Conservation (phyloP, 2,113 vertebrate genomes). For the Brachyhypopomus gauderio region DNA sequence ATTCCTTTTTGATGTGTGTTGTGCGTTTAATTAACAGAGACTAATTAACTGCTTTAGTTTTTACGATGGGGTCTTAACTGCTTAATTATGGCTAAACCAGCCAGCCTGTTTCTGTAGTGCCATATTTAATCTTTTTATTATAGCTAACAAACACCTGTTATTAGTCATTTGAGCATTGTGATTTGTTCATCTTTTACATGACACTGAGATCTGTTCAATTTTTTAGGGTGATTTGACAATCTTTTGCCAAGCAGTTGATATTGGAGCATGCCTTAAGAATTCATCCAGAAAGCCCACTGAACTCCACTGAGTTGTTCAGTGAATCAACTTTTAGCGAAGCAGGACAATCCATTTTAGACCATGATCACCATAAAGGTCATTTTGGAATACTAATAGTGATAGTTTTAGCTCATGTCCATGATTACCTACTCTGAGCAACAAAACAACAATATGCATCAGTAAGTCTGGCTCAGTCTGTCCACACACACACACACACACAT, state of each 20-base stretch:
- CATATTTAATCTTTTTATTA: too few relatives aligned
- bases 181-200: too few relatives aligned
- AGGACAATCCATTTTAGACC: too few relatives aligned
- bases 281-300: too few relatives aligned
- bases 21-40: constrained; percentile 16
- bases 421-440: not conserved
- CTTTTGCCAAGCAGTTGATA: too few relatives aligned
- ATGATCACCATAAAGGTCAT: not conserved
- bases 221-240: too few relatives aligned
- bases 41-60: not conserved
- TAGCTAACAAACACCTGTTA: too few relatives aligned
- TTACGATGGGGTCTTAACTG: not conserved
- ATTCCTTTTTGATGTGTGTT: not conserved
- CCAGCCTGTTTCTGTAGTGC: not conserved
- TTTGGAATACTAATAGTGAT: not conserved
- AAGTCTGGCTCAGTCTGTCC: constrained; percentile 21
- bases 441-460: constrained; percentile 39
- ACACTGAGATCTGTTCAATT: too few relatives aligned
- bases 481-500: constrained; percentile 42
- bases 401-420: not conserved
- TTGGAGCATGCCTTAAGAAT: too few relatives aligned
- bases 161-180: too few relatives aligned
- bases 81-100: not conserved
- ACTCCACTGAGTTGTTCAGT: too few relatives aligned
- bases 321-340: too few relatives aligned